Percentiles rank a stretch among this genome's conserved stretches.
Conservation (phyloP, 2,113 vertebrate species). For the Girardinichthys multiradiatus region DNA sequence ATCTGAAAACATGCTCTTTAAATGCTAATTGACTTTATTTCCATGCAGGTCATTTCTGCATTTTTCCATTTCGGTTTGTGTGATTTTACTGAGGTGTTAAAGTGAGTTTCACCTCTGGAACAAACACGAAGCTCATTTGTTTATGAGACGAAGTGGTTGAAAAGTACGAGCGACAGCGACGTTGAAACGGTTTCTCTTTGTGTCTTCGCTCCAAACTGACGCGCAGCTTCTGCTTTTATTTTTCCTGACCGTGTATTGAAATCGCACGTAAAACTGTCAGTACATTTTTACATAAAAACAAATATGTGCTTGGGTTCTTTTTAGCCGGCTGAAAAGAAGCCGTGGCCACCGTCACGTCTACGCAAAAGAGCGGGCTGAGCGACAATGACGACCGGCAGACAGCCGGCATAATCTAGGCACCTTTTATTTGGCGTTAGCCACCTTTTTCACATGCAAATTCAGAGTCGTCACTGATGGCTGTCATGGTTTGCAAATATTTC, state of each 20-base stretch:
- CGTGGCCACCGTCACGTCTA: slow-evolving; percentile 55
- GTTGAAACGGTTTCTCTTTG: slow-evolving; percentile 48
- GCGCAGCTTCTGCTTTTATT: slow-evolving; percentile 31
- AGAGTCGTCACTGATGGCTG: background rate
- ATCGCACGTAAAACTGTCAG: slow-evolving; percentile 58
- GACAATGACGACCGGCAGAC: slow-evolving; percentile 55
- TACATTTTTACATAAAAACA: slow-evolving; percentile 83
- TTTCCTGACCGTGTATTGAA: slow-evolving; percentile 71
- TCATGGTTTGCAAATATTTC: slow-evolving; percentile 44
- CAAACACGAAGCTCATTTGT: slow-evolving; percentile 47
- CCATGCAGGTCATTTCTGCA: background rate
- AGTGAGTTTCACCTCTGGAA: background rate
- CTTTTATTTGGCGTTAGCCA: slow-evolving; percentile 33
- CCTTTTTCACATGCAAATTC: slow-evolving; percentile 67
- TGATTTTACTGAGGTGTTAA: slow-evolving; percentile 14
- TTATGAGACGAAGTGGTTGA: slow-evolving; percentile 50
- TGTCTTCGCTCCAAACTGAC: slow-evolving; percentile 35
- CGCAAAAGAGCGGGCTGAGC: slow-evolving; percentile 68
- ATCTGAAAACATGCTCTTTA: background rate
- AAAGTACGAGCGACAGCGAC: slow-evolving; percentile 51
- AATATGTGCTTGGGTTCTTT: slow-evolving; percentile 53
- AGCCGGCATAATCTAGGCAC: slow-evolving; percentile 1
- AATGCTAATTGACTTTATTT: background rate
- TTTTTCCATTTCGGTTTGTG: background rate
- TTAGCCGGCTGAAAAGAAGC: slow-evolving; percentile 54